A percentile compares a stretch with the other conserved stretches of the same genome.
These are phyloP conservation scores for Hyperopisus bebe DNA, from an alignment of 2,113 vertebrate genomes.

Conservation along the genomic window DNA sequence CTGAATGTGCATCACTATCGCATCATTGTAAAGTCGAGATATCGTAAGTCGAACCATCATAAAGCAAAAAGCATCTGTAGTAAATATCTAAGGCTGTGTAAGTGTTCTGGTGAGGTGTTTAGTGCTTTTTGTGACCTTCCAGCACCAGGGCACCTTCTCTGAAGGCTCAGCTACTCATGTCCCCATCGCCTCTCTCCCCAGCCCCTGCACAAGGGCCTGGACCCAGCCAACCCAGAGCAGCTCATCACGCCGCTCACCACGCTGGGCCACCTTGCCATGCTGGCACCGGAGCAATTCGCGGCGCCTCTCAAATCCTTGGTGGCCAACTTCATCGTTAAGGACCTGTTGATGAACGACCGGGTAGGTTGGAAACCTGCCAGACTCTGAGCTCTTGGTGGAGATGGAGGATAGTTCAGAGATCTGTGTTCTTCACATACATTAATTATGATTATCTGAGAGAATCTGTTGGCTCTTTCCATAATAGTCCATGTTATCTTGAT, in stretches of 20 bases:
- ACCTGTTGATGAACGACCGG: slow-evolving; percentile 93
- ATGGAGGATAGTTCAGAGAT: neutral
- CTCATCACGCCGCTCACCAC: slow-evolving; percentile 90
- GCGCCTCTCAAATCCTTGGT: slow-evolving; percentile 91
- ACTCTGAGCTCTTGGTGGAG: neutral
- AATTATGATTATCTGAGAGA: neutral
- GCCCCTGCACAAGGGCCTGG: slow-evolving; percentile 92
- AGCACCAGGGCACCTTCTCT: neutral
- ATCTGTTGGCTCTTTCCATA: neutral
- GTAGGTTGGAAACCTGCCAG: slow-evolving; percentile 52
- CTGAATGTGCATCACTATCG: neutral
- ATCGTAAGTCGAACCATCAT: neutral
- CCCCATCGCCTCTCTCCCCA: slow-evolving; percentile 44
- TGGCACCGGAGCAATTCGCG: slow-evolving; percentile 93
- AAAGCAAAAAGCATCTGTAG: neutral
- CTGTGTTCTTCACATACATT: neutral
- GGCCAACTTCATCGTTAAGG: slow-evolving; percentile 96
- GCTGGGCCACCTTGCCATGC: slow-evolving; percentile 89
- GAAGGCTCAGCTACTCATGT: slow-evolving; percentile 9
- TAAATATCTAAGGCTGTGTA: neutral
- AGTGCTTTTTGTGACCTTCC: neutral
- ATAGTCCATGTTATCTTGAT: neutral
- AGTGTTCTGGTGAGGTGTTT: neutral
- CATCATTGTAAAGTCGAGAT: neutral
- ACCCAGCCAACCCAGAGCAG: slow-evolving; percentile 90